A percentile compares a stretch with the other conserved stretches of the same genome.
Conservation (phyloP, 2,113 vertebrate genomes). For the Campylomormyrus tamandua region DNA sequence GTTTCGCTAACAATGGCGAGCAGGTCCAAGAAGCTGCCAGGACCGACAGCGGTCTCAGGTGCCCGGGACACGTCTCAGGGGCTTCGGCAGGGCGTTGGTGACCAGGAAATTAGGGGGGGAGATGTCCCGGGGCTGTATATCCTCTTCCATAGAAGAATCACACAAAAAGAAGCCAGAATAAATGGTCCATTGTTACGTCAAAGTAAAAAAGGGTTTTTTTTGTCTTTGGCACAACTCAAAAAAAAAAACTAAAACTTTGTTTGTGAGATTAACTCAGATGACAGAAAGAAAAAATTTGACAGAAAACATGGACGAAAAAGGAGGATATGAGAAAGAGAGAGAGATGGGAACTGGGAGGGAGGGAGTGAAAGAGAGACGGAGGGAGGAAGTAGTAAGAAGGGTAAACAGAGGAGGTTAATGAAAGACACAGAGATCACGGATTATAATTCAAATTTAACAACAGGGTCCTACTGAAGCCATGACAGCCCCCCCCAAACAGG, state of each 20-base stretch:
- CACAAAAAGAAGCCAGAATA: not conserved
- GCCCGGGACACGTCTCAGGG: not conserved
- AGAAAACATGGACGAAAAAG: not conserved
- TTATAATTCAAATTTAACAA: constrained; percentile 18
- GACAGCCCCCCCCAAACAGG: not conserved
- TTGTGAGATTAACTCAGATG: not conserved
- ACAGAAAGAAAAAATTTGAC: not conserved
- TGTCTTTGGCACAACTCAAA: not conserved
- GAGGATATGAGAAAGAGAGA: not conserved
- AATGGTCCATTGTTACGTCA: not conserved
- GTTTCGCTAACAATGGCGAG: not conserved
- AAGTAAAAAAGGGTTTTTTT: not conserved
- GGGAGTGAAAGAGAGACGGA: not conserved
- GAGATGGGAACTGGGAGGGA: not conserved
- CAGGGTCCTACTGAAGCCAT: not conserved
- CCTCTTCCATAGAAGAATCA: not conserved
- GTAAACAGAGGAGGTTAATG: not conserved
- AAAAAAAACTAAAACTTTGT: not conserved
- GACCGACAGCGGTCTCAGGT: not conserved
- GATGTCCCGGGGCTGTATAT: not conserved
- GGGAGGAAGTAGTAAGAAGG: not conserved
- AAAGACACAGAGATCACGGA: not conserved
- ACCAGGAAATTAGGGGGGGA: not conserved
- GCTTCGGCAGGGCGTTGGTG: not conserved
- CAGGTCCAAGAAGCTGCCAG: not conserved